Evolutionary conservation across 2,113 vertebrate genomes (phyloP).

Genomic region (Recurvirostra avosetta): DNA sequence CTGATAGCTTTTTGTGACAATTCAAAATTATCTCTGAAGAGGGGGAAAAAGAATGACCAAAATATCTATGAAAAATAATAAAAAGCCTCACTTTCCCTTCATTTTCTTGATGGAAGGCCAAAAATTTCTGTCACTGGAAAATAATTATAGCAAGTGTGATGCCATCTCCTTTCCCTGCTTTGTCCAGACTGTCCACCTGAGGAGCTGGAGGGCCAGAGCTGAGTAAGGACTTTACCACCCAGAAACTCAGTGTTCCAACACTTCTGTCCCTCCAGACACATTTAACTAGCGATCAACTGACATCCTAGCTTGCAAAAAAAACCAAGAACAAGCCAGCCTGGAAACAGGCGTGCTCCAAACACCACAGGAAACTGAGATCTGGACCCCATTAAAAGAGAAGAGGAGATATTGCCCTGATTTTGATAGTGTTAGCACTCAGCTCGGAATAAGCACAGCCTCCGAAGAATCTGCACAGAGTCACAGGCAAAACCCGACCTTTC

Average conservation of each 20-base stretch:
- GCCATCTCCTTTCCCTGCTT: not conserved
- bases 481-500: not conserved
- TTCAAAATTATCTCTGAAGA: not conserved
- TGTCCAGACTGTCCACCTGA: not conserved
- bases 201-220: not conserved
- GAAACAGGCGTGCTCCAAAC: not conserved
- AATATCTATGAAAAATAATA: not conserved
- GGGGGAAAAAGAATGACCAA: not conserved
- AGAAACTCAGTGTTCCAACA: not conserved
- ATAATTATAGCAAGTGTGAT: not conserved
- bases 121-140: not conserved
- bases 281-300: not conserved
- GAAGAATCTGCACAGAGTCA: not conserved
- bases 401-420: not conserved
- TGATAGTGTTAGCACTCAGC: accelerated
- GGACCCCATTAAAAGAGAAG: not conserved
- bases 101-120: not conserved
- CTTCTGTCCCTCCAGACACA: not conserved
- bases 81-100: not conserved
- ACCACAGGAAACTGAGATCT: not conserved
- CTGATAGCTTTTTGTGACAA: not conserved
- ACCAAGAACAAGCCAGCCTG: not conserved
- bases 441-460: not conserved
- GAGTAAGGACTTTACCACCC: not conserved
- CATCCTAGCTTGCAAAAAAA: not conserved